A percentile compares a stretch with the other conserved stretches of the same genome.
Evolutionary conservation across 2,888 invertebrate genomes (phyloP).

Genomic region (Xestia sexstrigata): DNA sequence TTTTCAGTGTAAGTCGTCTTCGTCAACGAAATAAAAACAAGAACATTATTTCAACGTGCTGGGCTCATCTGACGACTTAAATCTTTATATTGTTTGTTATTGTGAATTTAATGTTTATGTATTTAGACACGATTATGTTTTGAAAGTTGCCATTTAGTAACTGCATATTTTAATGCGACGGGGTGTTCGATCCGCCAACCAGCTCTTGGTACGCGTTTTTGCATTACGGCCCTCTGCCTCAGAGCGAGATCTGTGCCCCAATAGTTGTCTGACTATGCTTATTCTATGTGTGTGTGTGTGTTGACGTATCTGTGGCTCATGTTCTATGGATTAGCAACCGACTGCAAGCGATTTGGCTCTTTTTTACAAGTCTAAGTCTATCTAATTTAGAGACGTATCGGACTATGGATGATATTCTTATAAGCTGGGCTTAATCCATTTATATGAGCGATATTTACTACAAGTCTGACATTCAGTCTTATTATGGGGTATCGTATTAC

Average conservation of each 20-base stretch:
- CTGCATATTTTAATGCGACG: background rate
- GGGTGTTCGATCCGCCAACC: too few relatives aligned
- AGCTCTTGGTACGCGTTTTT: too few relatives aligned
- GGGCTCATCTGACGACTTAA: background rate
- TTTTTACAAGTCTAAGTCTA: background rate
- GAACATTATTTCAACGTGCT: background rate
- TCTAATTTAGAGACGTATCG: background rate
- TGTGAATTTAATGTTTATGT: background rate
- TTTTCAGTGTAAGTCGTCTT: background rate
- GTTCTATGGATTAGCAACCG: background rate
- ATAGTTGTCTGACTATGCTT: background rate
- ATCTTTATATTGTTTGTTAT: background rate
- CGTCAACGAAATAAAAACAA: background rate
- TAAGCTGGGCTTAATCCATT: constrained; percentile 8
- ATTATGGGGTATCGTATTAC: too few relatives aligned
- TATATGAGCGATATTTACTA: background rate
- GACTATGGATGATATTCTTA: background rate
- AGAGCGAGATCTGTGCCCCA: too few relatives aligned
- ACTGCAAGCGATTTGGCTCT: background rate
- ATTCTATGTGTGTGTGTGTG: background rate
- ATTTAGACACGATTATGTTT: background rate
- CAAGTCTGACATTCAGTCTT: too few relatives aligned
- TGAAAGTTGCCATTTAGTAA: background rate
- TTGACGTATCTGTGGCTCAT: background rate
- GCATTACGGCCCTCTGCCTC: too few relatives aligned